Percentiles rank a stretch among this genome's conserved stretches.
These are phyloP conservation scores for Lasioglossum zephyrum DNA, from an alignment of 2,888 invertebrate genomes.

Conservation along the genomic window DNA sequence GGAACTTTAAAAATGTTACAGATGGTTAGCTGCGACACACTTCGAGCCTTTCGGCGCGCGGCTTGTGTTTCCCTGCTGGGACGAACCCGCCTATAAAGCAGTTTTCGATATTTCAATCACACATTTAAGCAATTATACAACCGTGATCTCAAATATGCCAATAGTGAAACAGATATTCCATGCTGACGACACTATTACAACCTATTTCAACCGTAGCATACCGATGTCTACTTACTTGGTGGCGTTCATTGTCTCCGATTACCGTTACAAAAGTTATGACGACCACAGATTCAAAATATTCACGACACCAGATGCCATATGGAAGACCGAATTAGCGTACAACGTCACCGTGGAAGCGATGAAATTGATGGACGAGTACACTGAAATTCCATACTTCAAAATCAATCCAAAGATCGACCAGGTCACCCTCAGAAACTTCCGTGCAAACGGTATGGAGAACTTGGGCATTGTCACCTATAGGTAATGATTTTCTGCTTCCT, in stretches of 20 bases:
- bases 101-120: slow-evolving; percentile 88
- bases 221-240: slow-evolving; percentile 86
- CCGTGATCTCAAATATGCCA: slow-evolving; percentile 80
- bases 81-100: slow-evolving; percentile 90
- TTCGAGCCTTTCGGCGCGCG: slow-evolving; percentile 89
- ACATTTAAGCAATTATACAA: slow-evolving; percentile 84
- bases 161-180: background rate
- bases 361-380: too few species aligned
- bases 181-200: slow-evolving; percentile 13
- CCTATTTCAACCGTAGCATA: slow-evolving; percentile 66
- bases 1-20: slow-evolving; percentile 72
- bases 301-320: too few species aligned
- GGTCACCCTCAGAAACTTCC: too few species aligned
- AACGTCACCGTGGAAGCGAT: too few species aligned
- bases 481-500: slow-evolving; percentile 78
- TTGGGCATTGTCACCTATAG: slow-evolving; percentile 95
- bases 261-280: slow-evolving; percentile 58
- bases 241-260: slow-evolving; percentile 87
- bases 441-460: slow-evolving; percentile 92
- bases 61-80: slow-evolving; percentile 91
- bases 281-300: too few species aligned
- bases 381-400: too few species aligned
- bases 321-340: too few species aligned
- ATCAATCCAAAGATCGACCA: too few species aligned
- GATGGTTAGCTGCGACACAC: slow-evolving; percentile 89